Evolutionary conservation across 2,888 invertebrate genomes (phyloP).

Genomic region (Drosophila paramelanica): DNA sequence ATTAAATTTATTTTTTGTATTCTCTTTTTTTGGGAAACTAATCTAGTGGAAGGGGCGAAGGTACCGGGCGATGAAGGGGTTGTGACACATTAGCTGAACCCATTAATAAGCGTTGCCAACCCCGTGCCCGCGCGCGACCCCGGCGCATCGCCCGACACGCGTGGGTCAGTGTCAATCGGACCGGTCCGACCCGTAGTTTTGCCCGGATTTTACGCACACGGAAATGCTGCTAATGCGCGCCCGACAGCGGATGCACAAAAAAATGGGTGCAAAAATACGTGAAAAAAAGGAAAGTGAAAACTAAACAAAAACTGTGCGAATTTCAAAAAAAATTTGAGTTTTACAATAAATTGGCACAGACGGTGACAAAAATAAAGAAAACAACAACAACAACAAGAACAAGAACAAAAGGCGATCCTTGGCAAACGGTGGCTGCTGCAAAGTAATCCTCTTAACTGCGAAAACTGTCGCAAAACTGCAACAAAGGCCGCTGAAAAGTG

Average conservation of each 20-base stretch:
- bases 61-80: slow-evolving; percentile 72
- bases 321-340: slow-evolving; percentile 57
- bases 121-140: slow-evolving; percentile 60
- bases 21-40: slow-evolving; percentile 33
- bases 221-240: slow-evolving; percentile 23
- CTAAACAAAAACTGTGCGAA: slow-evolving; percentile 42
- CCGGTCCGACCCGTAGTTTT: not conserved
- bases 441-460: slow-evolving; percentile 75
- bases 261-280: slow-evolving; percentile 55
- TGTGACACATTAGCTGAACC: slow-evolving; percentile 82
- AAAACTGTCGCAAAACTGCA: slow-evolving; percentile 71
- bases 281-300: slow-evolving; percentile 23
- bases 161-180: slow-evolving; percentile 71
- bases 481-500: slow-evolving; percentile 48
- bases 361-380: slow-evolving; percentile 42
- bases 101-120: slow-evolving; percentile 83
- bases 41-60: slow-evolving; percentile 52
- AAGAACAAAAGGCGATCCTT: slow-evolving; percentile 20
- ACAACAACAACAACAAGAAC: slow-evolving; percentile 3
- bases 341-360: slow-evolving; percentile 76
- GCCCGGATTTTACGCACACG: slow-evolving; percentile 24
- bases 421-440: slow-evolving; percentile 7
- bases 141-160: slow-evolving; percentile 60
- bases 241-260: slow-evolving; percentile 38
- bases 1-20: slow-evolving; percentile 50